Percentiles rank a stretch among this genome's conserved stretches.
Conservation (phyloP, 2,797 vertebrate genomes). For the Lerista edwardsae region DNA sequence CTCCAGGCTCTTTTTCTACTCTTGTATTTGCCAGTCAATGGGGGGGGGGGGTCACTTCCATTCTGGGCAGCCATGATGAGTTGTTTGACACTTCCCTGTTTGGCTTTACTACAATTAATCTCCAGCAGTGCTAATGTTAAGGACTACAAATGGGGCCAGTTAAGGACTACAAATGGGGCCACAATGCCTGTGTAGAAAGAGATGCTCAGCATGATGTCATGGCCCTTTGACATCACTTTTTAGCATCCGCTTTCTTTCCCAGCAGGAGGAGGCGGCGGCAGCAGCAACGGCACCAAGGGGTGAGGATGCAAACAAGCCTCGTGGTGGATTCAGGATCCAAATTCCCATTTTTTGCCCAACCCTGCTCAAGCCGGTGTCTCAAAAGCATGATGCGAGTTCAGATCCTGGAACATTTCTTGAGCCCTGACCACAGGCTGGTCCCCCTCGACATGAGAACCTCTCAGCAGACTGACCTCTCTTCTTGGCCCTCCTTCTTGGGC, state of each 20-base stretch:
- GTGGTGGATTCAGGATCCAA: no score
- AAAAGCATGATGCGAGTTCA: background rate
- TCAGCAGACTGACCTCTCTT: constrained; percentile 75
- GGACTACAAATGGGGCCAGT: no score
- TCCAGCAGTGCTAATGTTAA: no score
- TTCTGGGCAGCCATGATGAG: no score
- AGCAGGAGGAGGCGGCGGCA: no score
- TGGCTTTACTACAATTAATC: background rate
- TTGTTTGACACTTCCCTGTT: background rate
- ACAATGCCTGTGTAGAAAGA: no score
- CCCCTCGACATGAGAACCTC: background rate
- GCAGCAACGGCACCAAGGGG: no score
- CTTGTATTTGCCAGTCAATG: background rate
- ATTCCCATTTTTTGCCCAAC: background rate
- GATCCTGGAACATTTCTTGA: background rate
- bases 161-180: background rate
- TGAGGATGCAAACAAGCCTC: no score
- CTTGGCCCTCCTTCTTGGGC: constrained; percentile 54
- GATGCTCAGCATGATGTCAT: no score
- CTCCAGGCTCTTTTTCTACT: no score
- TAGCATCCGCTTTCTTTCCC: no score
- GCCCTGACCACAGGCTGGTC: background rate
- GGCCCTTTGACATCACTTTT: no score
- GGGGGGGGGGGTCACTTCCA: background rate
- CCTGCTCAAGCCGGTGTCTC: background rate